Percentiles rank a stretch among this genome's conserved stretches.
Conservation (phyloP, 2,113 vertebrate species). For the Vidua chalybeata region DNA sequence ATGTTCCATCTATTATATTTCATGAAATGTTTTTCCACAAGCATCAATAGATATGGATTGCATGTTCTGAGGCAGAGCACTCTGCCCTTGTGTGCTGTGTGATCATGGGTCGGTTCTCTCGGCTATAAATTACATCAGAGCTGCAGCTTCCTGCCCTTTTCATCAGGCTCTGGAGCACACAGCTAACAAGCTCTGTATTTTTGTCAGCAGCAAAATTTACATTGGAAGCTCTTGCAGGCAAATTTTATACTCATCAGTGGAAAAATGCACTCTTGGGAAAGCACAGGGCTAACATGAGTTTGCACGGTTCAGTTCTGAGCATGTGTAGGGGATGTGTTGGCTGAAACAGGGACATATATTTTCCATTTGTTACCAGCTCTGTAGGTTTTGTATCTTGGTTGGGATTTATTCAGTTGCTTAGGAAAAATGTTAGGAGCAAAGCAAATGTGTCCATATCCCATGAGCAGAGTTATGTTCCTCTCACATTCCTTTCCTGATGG, state of each 20-base stretch:
- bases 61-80: background rate
- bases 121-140: background rate
- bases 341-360: background rate
- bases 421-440: background rate
- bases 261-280: background rate
- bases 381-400: background rate
- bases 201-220: background rate
- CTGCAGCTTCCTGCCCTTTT: background rate
- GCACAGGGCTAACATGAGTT: background rate
- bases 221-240: background rate
- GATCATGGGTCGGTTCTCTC: background rate
- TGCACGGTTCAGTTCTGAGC: background rate
- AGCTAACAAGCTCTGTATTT: background rate
- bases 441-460: background rate
- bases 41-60: background rate
- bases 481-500: background rate
- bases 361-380: background rate
- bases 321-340: background rate
- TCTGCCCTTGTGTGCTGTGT: background rate
- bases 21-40: background rate
- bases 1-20: background rate
- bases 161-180: background rate
- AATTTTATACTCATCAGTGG: background rate
- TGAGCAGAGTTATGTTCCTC: background rate
- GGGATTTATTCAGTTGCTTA: background rate